phyloP scores from a whole-genome alignment of 2,888 invertebrate genomes.

The Teleogryllus oceanicus region DNA sequence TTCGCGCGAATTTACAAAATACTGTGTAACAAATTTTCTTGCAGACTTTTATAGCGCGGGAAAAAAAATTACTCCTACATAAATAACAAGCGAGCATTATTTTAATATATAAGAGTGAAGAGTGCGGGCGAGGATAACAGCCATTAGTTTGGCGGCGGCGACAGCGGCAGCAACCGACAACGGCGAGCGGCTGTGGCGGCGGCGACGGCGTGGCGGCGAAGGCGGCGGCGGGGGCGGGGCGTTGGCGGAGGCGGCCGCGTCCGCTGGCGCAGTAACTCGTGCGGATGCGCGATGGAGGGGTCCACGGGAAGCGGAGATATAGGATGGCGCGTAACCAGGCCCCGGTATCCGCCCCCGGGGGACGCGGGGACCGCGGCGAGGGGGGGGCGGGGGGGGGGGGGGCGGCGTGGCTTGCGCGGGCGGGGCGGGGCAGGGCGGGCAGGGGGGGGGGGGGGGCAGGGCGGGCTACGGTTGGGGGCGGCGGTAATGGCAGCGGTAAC shows the following conservation, averaged over 20 bases:
- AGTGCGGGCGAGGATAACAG: constrained; percentile 9
- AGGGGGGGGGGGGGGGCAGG: background rate
- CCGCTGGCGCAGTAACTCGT: constrained; percentile 27
- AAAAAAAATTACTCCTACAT: constrained; percentile 9
- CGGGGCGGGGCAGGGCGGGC: background rate
- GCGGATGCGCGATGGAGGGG: constrained; percentile 29
- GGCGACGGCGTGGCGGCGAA: background rate
- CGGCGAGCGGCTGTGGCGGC: background rate
- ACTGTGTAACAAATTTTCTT: constrained; percentile 5
- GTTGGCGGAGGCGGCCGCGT: background rate
- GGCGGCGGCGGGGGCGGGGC: background rate
- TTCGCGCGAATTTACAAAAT: constrained; percentile 1
- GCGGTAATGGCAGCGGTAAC: background rate
- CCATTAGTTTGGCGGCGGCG: constrained; percentile 18
- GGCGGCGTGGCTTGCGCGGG: background rate
- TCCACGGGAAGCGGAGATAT: constrained; percentile 27
- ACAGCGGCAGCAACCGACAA: constrained; percentile 18
- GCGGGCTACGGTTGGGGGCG: background rate
- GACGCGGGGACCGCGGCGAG: background rate
- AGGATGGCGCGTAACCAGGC: too few species aligned
- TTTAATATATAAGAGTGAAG: constrained; percentile 18
- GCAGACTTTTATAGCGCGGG: background rate
- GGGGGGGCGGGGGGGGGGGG: background rate
- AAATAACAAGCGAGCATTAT: background rate
- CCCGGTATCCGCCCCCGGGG: background rate